Percentiles rank a stretch among this genome's conserved stretches.
Conservation (phyloP, 2,888 invertebrate genomes). For the Orthosia cruda region DNA sequence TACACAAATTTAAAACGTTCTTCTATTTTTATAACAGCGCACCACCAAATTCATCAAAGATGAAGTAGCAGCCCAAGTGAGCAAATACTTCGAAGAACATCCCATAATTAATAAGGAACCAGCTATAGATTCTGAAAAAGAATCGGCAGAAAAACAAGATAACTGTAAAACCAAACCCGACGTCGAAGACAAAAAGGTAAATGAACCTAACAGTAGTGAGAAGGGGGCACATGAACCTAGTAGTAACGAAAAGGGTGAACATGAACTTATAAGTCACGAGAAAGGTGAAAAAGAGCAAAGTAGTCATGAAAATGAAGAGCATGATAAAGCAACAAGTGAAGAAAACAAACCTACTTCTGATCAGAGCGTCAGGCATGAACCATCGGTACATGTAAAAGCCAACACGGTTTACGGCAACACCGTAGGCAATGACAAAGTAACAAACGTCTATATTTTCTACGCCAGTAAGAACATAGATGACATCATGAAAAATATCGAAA, state of each 20-base stretch:
- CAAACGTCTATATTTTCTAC: constrained; percentile 82
- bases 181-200: background rate
- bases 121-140: constrained; percentile 10
- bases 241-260: background rate
- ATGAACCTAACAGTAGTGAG: constrained; percentile 3
- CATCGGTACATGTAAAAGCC: constrained; percentile 65
- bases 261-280: background rate
- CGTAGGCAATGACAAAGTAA: constrained; percentile 78
- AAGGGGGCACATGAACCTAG: background rate
- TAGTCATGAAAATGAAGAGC: background rate
- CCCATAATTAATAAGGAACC: constrained; percentile 1
- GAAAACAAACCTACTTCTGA: constrained; percentile 1
- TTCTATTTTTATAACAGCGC: constrained; percentile 64
- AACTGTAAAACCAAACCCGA: constrained; percentile 6
- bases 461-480: constrained; percentile 65
- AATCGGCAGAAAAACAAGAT: background rate
- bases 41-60: constrained; percentile 69
- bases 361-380: constrained; percentile 6
- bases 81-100: constrained; percentile 46
- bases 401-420: constrained; percentile 77
- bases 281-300: constrained; percentile 1
- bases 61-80: constrained; percentile 70
- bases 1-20: no score
- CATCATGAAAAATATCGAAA: constrained; percentile 65
- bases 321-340: background rate